Conservation (phyloP, 2,113 vertebrate species). For the Thinocorus orbignyianus region DNA sequence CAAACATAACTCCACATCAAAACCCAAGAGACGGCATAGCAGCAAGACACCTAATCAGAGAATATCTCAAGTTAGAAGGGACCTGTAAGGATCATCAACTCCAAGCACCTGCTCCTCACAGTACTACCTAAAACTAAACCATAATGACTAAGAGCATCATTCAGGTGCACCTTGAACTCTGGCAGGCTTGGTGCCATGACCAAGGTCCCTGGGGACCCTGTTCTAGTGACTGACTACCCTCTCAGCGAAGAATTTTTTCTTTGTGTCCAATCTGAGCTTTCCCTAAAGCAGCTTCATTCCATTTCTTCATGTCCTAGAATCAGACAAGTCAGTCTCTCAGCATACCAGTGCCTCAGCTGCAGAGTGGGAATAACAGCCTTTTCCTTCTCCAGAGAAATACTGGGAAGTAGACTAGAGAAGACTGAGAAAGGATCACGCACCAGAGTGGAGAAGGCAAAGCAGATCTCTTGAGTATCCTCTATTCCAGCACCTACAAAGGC, state of each 20-base stretch:
- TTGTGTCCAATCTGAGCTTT: not conserved
- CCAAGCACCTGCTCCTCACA: not conserved
- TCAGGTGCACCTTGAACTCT: not conserved
- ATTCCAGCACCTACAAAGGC: not conserved
- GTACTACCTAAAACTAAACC: not conserved
- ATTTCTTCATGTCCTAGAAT: not conserved
- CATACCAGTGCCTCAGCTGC: not conserved
- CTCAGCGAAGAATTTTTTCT: not conserved
- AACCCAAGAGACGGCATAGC: not conserved
- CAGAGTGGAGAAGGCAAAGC: not conserved
- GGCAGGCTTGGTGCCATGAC: not conserved
- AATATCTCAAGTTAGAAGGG: not conserved
- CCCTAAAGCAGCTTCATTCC: not conserved
- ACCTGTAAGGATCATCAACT: not conserved
- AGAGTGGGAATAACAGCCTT: not conserved
- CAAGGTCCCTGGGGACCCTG: not conserved
- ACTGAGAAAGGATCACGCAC: not conserved
- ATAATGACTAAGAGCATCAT: rapidly evolving
- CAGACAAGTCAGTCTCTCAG: not conserved
- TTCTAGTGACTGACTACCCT: not conserved
- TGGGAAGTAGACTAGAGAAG: not conserved
- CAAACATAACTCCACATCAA: not conserved
- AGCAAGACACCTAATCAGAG: not conserved
- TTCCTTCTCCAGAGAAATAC: not conserved
- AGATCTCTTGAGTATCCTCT: not conserved